Evolutionary conservation across 2,113 vertebrate genomes (phyloP).

Genomic region (Pholis gunnellus): DNA sequence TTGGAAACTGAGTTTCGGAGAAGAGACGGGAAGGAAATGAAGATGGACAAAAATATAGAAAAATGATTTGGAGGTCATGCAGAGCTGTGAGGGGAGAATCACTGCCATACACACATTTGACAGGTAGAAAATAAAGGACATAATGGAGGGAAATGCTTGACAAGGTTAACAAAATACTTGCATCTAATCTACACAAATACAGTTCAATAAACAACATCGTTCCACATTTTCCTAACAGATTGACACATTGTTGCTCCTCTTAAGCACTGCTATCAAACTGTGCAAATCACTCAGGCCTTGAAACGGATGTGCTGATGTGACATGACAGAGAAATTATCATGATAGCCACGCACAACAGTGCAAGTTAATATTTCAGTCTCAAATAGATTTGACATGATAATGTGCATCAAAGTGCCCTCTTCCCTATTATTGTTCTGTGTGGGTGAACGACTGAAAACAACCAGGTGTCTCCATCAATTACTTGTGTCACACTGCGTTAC

Average conservation of each 20-base stretch:
- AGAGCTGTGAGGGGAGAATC: constrained; percentile 17
- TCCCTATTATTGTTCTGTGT: constrained; percentile 29
- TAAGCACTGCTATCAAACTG: constrained; percentile 31
- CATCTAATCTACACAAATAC: constrained; percentile 4
- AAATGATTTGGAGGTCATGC: constrained; percentile 43
- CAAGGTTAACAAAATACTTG: constrained; percentile 22
- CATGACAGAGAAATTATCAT: constrained; percentile 38
- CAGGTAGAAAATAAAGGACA: not conserved
- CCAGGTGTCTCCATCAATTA: constrained; percentile 37
- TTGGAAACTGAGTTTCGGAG: constrained; percentile 39
- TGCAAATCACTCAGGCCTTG: constrained; percentile 34
- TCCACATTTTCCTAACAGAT: constrained; percentile 18
- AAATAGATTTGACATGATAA: constrained; percentile 33
- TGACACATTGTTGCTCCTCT: constrained; percentile 39
- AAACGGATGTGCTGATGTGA: constrained; percentile 23
- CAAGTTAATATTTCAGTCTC: constrained; percentile 17
- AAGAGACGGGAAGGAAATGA: constrained; percentile 23
- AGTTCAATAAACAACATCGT: constrained; percentile 18
- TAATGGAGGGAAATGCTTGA: not conserved
- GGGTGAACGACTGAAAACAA: constrained; percentile 13
- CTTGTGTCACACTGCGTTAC: constrained; percentile 13
- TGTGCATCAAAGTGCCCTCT: constrained; percentile 17
- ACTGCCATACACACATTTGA: not conserved
- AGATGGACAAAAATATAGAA: constrained; percentile 42
- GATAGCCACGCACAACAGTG: constrained; percentile 25